Evolutionary conservation across 2,888 invertebrate species (phyloP), one percentile per base, ranked within the genome.

Genomic region (Drosophila longiperda): DNA sequence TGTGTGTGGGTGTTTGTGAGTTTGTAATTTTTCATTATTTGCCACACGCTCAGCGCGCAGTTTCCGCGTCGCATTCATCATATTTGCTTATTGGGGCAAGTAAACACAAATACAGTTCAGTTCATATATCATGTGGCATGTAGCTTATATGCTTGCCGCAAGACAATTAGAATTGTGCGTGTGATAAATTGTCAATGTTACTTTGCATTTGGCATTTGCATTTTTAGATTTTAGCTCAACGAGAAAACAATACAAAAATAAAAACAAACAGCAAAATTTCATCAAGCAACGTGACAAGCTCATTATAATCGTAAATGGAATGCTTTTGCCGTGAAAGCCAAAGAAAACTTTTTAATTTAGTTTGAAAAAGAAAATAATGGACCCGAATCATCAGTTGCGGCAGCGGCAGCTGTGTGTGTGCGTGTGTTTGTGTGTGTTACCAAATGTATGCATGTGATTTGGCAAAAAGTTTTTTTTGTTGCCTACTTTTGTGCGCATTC

Each of bases 301-400:
- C 71, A 84, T 84, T 87, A 82, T 79, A 78, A 66, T 65, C 70
- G 62, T 55, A 68, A 57, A 45, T 50, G 74, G 60, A 70, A 66
- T 45, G 29, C 15, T 15, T 29, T 34, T n/a, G 45, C 20, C 32
- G 32, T 2, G 11, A 53, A 63, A 38, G 8, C 49, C n/a, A n/a
- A n/a, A 23, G 66, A 77, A 75, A 89, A 89, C 72, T 78, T 86
- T 86, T 89, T 87, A 87, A 87, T 87, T 87, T 86, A 87, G 80
- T 87, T 79, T 57, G 62, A 11, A 58, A 82, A 87, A 89, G 75
- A 79, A 83, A 83, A 87, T 84, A 79, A 82, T 82, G 79, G 52
- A 65, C 57, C 61, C 29, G 26, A 68, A 71, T 73, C 69, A 66
- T 58, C 71, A 45, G 12, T 5, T n/a, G n/a, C 5, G 5, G 40